Evolutionary conservation across 2,797 vertebrate genomes (phyloP), one percentile per base, ranked within the genome.

Genomic region (Amazona finschi): DNA sequence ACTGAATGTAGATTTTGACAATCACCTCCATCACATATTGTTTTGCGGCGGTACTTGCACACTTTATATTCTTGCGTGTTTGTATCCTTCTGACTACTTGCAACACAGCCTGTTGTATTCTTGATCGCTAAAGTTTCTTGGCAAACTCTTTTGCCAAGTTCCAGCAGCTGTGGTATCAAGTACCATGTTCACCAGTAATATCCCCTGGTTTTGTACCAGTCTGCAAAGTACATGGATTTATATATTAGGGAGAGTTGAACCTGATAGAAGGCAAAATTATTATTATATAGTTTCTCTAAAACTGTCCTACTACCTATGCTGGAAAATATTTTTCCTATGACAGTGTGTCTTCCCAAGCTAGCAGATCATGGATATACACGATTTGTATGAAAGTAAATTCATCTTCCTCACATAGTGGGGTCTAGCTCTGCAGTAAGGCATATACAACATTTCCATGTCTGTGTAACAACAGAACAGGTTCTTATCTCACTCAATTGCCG

Each of bases 401-500:
- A 41, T 85, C 12, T 12, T 75, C 43, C 46, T 85, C 61, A 36
- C 24, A 43, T 2, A 43, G 52, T 9, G 2, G 6, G 12, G 39
- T 41, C 52, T 61, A 43, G 44, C n/a, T 80, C 57, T 84, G 28
- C 57, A 76, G 16, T 31, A 66, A 79, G 33, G 46, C 18, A 11
- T 44, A 15, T 18, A 20, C 7, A 24, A 8, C 17, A 71, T n/a
- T 70, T 77, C n/a, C 53, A 71, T 62, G 25, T 19, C 39, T 4
- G 2, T 41, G 19, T 79, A 85, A 93, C 55, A 60, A 31, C 33
- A 84, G 70, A 85, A 73, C 31, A 80, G 57, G 38, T 74, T 76
- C 74, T 96, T 90, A 90, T 93, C 88, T 95, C 91, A 22, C 76
- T 64, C 80, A 70, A 28, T 77, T 95, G 77, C 74, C 44, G 90